phyloP scores from a whole-genome alignment of 1,140 invertebrate genomes.

The Eumeta japonica region DNA sequence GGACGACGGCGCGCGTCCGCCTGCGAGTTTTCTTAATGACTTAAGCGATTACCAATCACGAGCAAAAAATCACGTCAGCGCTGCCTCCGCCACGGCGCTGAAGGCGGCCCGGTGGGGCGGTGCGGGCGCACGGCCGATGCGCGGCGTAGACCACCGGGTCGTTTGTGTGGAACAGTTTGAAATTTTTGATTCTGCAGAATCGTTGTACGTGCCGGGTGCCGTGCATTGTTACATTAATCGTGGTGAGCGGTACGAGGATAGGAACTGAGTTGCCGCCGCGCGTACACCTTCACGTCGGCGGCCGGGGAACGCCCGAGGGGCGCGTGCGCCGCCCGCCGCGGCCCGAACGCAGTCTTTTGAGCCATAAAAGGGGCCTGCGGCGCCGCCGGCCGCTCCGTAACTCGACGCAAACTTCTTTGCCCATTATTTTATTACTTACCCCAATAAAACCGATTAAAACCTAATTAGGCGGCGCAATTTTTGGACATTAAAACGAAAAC shows the following conservation, averaged over 20 bases:
- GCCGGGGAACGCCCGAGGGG: too few relatives aligned
- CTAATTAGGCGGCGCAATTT: constrained; percentile 54
- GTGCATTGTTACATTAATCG: too few relatives aligned
- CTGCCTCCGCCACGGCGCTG: constrained; percentile 13
- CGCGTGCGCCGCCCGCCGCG: background rate
- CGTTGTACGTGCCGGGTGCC: too few relatives aligned
- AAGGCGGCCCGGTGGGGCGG: constrained; percentile 3
- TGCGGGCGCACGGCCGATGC: too few relatives aligned
- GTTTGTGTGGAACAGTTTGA: too few relatives aligned
- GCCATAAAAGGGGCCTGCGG: constrained; percentile 34
- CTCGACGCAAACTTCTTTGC: constrained; percentile 12
- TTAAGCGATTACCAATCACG: constrained; percentile 40
- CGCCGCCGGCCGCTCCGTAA: constrained; percentile 3
- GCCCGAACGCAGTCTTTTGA: background rate
- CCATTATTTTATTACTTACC: constrained; percentile 44
- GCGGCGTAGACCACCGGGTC: too few relatives aligned
- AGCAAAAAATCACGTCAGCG: constrained; percentile 29
- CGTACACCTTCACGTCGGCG: background rate
- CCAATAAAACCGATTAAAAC: constrained; percentile 56
- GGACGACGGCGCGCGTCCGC: too few relatives aligned
- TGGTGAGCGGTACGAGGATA: too few relatives aligned
- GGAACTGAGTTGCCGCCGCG: background rate
- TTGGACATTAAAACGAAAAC: constrained; percentile 54
- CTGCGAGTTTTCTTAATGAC: constrained; percentile 38
- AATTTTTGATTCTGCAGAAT: too few relatives aligned